Percentiles rank a stretch among this genome's conserved stretches.
Evolutionary conservation across 2,113 vertebrate species (phyloP).

Genomic region (Dromiciops gliroides): DNA sequence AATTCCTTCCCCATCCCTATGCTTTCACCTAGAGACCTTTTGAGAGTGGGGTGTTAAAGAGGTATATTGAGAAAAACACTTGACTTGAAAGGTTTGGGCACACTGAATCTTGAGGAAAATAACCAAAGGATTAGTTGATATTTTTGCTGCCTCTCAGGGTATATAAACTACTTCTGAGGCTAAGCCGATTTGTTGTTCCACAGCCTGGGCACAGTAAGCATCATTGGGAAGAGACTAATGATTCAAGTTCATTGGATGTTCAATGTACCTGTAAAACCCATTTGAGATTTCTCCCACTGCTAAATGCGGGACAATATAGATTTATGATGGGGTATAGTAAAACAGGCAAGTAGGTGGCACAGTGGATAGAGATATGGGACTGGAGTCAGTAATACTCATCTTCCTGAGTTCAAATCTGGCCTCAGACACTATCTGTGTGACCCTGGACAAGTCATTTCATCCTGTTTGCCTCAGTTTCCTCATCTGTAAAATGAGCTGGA

Average conservation of each 20-base stretch:
- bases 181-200: background rate
- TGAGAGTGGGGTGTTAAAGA: background rate
- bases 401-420: background rate
- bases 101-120: background rate
- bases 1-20: background rate
- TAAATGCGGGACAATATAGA: background rate
- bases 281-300: background rate
- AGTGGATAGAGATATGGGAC: background rate
- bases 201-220: background rate
- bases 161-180: background rate
- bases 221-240: background rate
- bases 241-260: background rate
- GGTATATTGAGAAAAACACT: background rate
- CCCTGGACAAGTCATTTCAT: background rate
- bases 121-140: background rate
- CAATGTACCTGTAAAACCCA: background rate
- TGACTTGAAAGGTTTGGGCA: background rate
- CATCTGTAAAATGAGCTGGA: background rate
- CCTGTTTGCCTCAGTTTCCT: background rate
- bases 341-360: background rate
- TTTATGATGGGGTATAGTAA: background rate
- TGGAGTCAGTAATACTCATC: background rate
- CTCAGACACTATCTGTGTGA: background rate
- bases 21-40: background rate
- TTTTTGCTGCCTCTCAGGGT: background rate